Evolutionary conservation across 2,888 invertebrate genomes (phyloP).

Genomic region (Cremastobaeus sp.): DNA sequence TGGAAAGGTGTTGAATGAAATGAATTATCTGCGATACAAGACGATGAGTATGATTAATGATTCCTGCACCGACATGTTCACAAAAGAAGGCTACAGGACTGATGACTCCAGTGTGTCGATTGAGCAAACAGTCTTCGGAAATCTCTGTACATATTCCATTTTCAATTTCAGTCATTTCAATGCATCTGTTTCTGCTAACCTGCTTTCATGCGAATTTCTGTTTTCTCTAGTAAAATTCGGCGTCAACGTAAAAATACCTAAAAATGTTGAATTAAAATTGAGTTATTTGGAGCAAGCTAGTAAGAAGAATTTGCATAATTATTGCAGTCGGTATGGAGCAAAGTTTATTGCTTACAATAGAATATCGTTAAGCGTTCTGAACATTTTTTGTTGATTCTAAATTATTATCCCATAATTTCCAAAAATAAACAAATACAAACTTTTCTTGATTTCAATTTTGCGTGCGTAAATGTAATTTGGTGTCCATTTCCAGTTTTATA

Average conservation of each 20-base stretch:
- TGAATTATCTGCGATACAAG: slow-evolving; percentile 79
- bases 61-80: slow-evolving; percentile 87
- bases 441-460: too few relatives aligned
- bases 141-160: slow-evolving; percentile 65
- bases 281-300: slow-evolving; percentile 92
- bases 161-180: neutral
- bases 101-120: slow-evolving; percentile 82
- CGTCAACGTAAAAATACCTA: slow-evolving; percentile 67
- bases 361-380: too few relatives aligned
- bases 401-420: too few relatives aligned
- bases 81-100: slow-evolving; percentile 87
- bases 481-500: slow-evolving; percentile 83
- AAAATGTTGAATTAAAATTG: slow-evolving; percentile 81
- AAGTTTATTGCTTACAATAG: too few relatives aligned
- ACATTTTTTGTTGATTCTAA: too few relatives aligned
- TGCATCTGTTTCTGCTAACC: too few relatives aligned
- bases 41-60: slow-evolving; percentile 81
- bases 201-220: too few relatives aligned
- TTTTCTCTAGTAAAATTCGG: slow-evolving; percentile 27
- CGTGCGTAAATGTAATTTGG: too few relatives aligned
- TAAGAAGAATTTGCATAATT: slow-evolving; percentile 88
- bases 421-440: too few relatives aligned
- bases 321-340: slow-evolving; percentile 88
- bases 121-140: slow-evolving; percentile 71
- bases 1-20: slow-evolving; percentile 75